Evolutionary conservation across 1,140 invertebrate species (phyloP), one percentile per base, ranked within the genome.

Genomic region (Asbolus verrucosus): DNA sequence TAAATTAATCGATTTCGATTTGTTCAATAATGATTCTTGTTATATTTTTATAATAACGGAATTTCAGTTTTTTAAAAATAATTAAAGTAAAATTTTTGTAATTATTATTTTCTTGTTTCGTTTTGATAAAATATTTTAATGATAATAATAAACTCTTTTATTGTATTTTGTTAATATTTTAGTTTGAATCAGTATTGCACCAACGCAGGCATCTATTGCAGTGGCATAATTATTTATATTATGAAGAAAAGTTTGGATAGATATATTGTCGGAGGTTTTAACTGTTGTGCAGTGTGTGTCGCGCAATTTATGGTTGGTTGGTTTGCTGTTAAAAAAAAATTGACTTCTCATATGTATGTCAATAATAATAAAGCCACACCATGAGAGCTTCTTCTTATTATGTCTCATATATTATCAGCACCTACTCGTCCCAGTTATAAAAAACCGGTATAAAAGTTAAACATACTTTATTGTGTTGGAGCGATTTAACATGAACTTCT

Each of bases 401-500:
- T 62, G 21, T 13, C 43, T 19, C 69, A 68, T 73, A 73, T 71
- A 41, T 73, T 68, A 74, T 71, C 66, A 71, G 70, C 69, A 71
- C 69, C 72, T 71, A 71, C 72, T 69, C 61, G 61, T 54, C 31
- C 46, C 62, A 59, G 60, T 68, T 71, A 73, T 61, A 38, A 62
- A 65, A 76, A 74, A 74, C 74, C 74, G 72, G 72, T 76, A 72
- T 72, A 71, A 65, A 76, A 65, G 61, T 74, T 76, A 68, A 76
- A 74, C 70, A 74, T 75, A 77, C 43, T 73, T 77, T 75, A 73
- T 74, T 73, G 72, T 77, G 69, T 71, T 65, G 54, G 63, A 70
- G 66, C 70, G 71, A 73, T 76, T 75, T 75, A 72, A 77, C 66
- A 75, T 73, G 71, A 69, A 75, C 74, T 75, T 75, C 69, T 63